phyloP scores from a whole-genome alignment of 2,888 invertebrate genomes.

The Cecidostiba fungosa region DNA sequence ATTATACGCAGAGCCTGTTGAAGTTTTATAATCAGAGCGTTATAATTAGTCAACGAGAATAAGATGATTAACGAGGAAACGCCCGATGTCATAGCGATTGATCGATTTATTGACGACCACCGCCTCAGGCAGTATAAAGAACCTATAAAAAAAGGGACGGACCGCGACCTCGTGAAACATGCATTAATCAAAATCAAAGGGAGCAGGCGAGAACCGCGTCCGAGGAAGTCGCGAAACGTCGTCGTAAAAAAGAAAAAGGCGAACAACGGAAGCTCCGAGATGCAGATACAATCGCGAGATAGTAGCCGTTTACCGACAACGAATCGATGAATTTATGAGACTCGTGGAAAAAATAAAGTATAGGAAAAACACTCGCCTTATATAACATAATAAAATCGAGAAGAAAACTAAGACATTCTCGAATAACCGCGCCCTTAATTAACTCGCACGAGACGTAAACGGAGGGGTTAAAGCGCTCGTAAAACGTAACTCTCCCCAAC shows the following conservation, averaged over 20 bases:
- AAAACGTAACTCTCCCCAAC: not conserved
- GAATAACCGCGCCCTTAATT: slow-evolving; percentile 29
- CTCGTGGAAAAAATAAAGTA: not conserved
- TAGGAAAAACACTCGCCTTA: not conserved
- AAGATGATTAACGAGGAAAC: not conserved
- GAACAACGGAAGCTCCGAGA: not conserved
- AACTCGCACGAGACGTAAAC: slow-evolving; percentile 1
- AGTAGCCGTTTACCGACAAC: not conserved
- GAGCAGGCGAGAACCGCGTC: not conserved
- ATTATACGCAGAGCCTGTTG: not conserved
- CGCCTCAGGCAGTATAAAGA: not conserved
- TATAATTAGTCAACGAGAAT: not conserved
- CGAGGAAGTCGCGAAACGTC: not conserved
- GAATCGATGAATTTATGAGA: slow-evolving; percentile 31
- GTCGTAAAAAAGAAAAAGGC: not conserved
- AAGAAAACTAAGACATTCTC: not conserved
- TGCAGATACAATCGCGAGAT: not conserved
- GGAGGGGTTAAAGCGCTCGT: slow-evolving; percentile 17
- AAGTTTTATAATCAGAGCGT: not conserved
- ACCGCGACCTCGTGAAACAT: not conserved
- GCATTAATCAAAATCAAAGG: slow-evolving; percentile 1
- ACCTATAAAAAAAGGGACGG: not conserved
- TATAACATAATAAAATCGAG: not conserved
- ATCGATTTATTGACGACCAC: not conserved
- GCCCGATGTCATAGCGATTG: not conserved